phyloP scores from a whole-genome alignment of 2,888 invertebrate species.

The Allacma fusca region DNA sequence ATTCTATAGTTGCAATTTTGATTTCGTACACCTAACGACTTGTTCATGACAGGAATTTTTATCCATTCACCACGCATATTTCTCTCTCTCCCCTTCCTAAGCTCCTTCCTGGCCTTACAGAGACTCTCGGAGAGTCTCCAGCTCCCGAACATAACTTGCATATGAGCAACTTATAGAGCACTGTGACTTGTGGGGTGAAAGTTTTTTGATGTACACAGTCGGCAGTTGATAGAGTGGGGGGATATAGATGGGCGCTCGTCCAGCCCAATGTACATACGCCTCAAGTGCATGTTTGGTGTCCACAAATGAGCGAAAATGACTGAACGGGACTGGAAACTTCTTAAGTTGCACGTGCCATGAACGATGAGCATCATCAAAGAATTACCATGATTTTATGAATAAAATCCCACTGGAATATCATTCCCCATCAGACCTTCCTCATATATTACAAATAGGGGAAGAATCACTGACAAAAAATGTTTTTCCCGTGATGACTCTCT shows the following conservation, averaged over 20 bases:
- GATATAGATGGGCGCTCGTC: no score
- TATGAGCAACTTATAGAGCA: no score
- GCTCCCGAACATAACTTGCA: no score
- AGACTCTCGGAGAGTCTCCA: no score
- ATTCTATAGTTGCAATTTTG: slow-evolving; percentile 21
- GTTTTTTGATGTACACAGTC: not conserved
- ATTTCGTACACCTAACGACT: slow-evolving; percentile 7
- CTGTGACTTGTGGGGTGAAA: no score
- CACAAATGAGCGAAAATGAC: slow-evolving; percentile 39
- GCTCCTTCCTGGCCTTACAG: no score
- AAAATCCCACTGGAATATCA: not conserved
- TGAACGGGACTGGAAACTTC: not conserved
- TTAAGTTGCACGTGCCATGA: slow-evolving; percentile 13
- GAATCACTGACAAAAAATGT: slow-evolving; percentile 2
- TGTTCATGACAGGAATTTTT: slow-evolving; percentile 36
- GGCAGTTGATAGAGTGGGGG: no score
- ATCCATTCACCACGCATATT: not conserved
- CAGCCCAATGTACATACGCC: no score
- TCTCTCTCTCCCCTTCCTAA: not conserved
- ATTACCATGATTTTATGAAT: slow-evolving; percentile 17
- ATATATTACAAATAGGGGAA: not conserved
- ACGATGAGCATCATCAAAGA: slow-evolving; percentile 17
- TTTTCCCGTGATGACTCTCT: not conserved
- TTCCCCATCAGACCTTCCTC: not conserved
- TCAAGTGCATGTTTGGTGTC: not conserved